These are phyloP conservation scores for Chelidonichthys spinosus DNA, from an alignment of 2,797 vertebrate species.

Conservation along the genomic window DNA sequence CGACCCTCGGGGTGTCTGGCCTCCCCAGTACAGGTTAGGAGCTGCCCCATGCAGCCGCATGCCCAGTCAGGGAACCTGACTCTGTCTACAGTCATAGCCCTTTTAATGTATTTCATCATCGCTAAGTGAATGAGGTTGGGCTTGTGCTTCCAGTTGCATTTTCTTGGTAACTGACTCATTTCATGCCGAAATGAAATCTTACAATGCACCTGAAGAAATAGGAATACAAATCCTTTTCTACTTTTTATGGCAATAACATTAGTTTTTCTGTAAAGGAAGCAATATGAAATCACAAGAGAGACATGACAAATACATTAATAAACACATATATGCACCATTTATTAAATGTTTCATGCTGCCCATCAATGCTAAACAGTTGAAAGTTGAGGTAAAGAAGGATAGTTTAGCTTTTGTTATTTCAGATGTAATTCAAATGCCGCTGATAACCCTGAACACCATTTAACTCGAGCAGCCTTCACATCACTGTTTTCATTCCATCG, in stretches of 20 bases:
- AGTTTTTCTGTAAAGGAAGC: background rate
- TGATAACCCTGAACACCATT: conserved; percentile 26
- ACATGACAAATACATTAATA: background rate
- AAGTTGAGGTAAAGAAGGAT: background rate
- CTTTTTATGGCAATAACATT: background rate
- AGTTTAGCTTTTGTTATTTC: background rate
- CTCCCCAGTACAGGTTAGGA: conserved; percentile 74
- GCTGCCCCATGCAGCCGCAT: conserved; percentile 55
- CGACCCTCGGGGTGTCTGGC: conserved; percentile 67
- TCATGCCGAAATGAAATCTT: background rate
- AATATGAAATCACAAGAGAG: background rate
- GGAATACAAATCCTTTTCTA: no score
- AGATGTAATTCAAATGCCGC: conserved; percentile 25
- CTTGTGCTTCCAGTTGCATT: conserved; percentile 5
- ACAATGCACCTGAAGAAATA: background rate
- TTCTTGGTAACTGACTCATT: background rate
- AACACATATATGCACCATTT: background rate
- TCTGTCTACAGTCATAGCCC: conserved; percentile 39
- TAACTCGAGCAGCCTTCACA: conserved; percentile 13
- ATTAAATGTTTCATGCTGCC: background rate
- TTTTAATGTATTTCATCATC: conserved; percentile 37
- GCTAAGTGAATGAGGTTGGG: background rate
- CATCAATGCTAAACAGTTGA: background rate
- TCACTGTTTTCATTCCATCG: conserved; percentile 41
- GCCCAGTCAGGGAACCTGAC: conserved; percentile 53